Conservation (phyloP, 2,888 invertebrate genomes). For the Callyntrura guangdongensis region DNA sequence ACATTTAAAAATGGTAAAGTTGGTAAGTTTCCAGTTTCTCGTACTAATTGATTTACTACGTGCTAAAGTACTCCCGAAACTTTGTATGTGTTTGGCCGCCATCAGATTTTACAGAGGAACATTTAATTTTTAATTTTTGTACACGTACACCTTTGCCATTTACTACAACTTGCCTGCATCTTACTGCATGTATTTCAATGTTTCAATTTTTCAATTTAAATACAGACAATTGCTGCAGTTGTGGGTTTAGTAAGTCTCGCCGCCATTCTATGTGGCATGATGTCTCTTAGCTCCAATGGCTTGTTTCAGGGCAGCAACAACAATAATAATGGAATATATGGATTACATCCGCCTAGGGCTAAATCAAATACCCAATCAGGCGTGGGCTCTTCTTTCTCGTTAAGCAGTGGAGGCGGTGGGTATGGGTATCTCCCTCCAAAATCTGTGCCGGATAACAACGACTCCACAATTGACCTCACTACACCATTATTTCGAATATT, state of each 20-base stretch:
- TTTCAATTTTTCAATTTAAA: slow-evolving; percentile 7
- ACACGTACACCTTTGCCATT: too few relatives aligned
- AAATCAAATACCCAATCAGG: not conserved
- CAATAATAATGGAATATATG: slow-evolving; percentile 26
- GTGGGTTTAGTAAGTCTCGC: slow-evolving; percentile 49
- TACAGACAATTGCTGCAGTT: slow-evolving; percentile 37
- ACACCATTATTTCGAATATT: slow-evolving; percentile 50
- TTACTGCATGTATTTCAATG: not conserved
- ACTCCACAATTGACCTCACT: not conserved
- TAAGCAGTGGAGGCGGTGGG: slow-evolving; percentile 12
- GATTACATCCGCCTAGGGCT: not conserved
- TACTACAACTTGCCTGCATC: too few relatives aligned
- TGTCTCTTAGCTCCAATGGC: slow-evolving; percentile 38
- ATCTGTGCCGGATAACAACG: not conserved
- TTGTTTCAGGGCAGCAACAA: not conserved
- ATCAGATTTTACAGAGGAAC: too few relatives aligned
- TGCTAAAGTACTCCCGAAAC: too few relatives aligned
- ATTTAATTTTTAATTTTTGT: not conserved
- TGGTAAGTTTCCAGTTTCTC: not conserved
- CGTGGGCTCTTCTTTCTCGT: not conserved
- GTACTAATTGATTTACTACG: not conserved
- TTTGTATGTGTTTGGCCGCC: too few relatives aligned
- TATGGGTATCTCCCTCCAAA: slow-evolving; percentile 65
- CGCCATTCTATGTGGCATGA: slow-evolving; percentile 45
- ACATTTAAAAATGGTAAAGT: slow-evolving; percentile 16